Conservation (phyloP, 2,888 invertebrate genomes). For the Chydorus sphaericus region DNA sequence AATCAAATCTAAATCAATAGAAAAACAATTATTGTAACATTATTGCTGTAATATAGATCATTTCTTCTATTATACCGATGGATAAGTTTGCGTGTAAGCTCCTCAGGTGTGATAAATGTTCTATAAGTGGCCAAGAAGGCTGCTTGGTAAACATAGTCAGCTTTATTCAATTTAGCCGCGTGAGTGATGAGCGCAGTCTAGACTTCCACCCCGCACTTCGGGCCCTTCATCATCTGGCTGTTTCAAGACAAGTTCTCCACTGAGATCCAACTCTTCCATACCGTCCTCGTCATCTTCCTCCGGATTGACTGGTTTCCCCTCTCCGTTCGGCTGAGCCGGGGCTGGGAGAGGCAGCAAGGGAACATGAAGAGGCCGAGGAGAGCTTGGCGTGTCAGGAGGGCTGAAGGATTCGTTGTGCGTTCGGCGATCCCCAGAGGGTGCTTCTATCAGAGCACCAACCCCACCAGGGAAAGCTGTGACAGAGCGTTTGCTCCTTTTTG, state of each 20-base stretch:
- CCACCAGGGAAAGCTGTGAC: not conserved
- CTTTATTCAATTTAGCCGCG: slow-evolving; percentile 87
- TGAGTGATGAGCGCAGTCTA: slow-evolving; percentile 90
- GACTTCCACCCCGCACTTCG: slow-evolving; percentile 80
- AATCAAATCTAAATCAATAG: not conserved
- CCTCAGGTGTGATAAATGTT: slow-evolving; percentile 79
- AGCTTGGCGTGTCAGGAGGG: not conserved
- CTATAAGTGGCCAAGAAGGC: slow-evolving; percentile 96
- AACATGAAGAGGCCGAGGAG: not conserved
- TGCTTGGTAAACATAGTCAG: slow-evolving; percentile 85
- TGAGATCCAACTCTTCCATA: slow-evolving; percentile 52
- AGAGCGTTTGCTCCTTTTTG: slow-evolving; percentile 16
- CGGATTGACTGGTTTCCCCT: slow-evolving; percentile 7
- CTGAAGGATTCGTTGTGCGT: not conserved
- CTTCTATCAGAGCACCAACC: not conserved
- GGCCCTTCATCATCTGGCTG: slow-evolving; percentile 71
- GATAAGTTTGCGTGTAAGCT: slow-evolving; percentile 70
- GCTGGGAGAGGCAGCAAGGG: not conserved
- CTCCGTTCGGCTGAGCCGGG: not conserved
- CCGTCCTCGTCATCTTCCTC: slow-evolving; percentile 20
- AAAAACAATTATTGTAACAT: slow-evolving; percentile 13
- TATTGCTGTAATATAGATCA: slow-evolving; percentile 32
- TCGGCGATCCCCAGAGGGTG: slow-evolving; percentile 5
- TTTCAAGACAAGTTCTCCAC: slow-evolving; percentile 61
- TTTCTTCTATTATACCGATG: slow-evolving; percentile 44